These are phyloP conservation scores for Molossus alvarezi DNA, from an alignment of 2,797 vertebrate species.

Conservation along the genomic window DNA sequence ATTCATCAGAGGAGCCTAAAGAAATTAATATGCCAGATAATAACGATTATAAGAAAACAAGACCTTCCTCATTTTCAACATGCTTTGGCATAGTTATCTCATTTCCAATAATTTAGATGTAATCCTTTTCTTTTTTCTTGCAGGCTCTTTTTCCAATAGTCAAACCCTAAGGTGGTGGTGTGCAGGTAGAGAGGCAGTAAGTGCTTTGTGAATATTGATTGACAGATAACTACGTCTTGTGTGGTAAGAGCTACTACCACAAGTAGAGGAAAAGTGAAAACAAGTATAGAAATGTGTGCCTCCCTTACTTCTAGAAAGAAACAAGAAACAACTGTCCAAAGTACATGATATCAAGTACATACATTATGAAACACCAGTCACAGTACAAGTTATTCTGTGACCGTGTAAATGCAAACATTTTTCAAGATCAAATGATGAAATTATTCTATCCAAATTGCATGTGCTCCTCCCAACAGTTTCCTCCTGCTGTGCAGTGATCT, in stretches of 20 bases:
- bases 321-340: slow-evolving; percentile 52
- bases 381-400: slow-evolving; percentile 62
- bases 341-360: background rate
- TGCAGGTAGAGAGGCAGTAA: background rate
- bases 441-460: background rate
- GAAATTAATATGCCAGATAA: background rate
- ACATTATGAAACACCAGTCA: slow-evolving; percentile 62
- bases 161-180: background rate
- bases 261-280: slow-evolving; percentile 58
- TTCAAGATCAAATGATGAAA: slow-evolving; percentile 61
- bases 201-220: background rate
- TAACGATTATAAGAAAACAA: slow-evolving; percentile 12
- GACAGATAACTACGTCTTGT: slow-evolving; percentile 64
- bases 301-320: slow-evolving; percentile 35
- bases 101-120: background rate
- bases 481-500: background rate
- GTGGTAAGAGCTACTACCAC: background rate
- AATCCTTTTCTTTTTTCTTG: background rate
- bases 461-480: background rate
- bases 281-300: slow-evolving; percentile 30
- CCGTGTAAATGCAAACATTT: slow-evolving; percentile 32
- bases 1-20: background rate
- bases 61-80: background rate
- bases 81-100: background rate
- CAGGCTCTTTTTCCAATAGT: background rate